phyloP scores from a whole-genome alignment of 2,888 invertebrate species.

The Amiota communis region DNA sequence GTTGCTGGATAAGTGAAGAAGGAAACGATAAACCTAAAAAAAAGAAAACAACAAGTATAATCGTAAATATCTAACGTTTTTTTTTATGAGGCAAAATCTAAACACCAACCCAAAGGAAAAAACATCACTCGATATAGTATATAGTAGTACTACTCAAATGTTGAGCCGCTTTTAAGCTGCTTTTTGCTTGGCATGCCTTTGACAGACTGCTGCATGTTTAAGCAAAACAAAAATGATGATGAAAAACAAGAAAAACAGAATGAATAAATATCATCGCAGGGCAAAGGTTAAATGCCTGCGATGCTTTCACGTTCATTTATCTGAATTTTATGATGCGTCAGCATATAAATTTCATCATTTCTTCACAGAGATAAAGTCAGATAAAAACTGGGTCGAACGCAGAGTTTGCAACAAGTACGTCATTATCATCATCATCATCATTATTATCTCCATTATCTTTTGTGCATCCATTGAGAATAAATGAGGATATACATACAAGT shows the following conservation, averaged over 20 bases:
- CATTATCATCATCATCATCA: neutral
- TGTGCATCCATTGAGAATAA: no score
- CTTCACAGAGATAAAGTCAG: slow-evolving; percentile 35
- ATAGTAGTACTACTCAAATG: neutral
- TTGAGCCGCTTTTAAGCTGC: slow-evolving; percentile 6
- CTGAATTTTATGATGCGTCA: slow-evolving; percentile 61
- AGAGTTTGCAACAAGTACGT: slow-evolving; percentile 21
- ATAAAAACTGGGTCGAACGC: slow-evolving; percentile 37
- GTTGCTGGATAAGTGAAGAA: slow-evolving; percentile 44
- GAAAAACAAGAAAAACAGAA: no score
- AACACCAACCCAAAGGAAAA: no score
- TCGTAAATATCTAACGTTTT: slow-evolving; percentile 21
- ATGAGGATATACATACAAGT: no score
- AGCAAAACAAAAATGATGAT: no score
- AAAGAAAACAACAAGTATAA: slow-evolving; percentile 31
- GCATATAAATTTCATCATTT: slow-evolving; percentile 49
- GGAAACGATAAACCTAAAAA: slow-evolving; percentile 44
- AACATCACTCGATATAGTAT: no score
- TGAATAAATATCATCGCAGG: no score
- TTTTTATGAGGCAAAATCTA: neutral
- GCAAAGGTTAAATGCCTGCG: slow-evolving; percentile 49
- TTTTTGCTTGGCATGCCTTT: slow-evolving; percentile 51
- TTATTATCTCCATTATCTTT: no score
- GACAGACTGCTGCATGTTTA: slow-evolving; percentile 29
- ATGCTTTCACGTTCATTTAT: slow-evolving; percentile 38